A percentile compares a stretch with the other conserved stretches of the same genome.
phyloP scores from a whole-genome alignment of 2,888 invertebrate species.

The Polyommatus icarus region DNA sequence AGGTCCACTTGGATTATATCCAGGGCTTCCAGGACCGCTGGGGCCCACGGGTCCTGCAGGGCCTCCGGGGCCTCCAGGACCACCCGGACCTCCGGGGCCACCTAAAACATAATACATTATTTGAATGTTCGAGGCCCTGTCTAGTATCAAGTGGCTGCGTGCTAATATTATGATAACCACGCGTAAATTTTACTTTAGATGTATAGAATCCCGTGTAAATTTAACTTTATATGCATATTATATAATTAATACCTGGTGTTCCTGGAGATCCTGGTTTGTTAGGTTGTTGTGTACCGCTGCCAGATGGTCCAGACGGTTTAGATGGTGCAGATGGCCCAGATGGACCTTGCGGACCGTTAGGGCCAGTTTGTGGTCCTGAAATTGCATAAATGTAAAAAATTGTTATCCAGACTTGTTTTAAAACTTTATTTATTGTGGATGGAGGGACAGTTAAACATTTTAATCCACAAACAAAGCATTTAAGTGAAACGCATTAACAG shows the following conservation, averaged over 20 bases:
- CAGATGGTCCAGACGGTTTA: constrained; percentile 28
- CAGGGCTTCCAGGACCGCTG: constrained; percentile 50
- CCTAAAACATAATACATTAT: background rate
- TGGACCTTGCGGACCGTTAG: constrained; percentile 38
- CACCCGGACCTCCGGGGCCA: constrained; percentile 37
- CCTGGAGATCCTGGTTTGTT: too few relatives aligned
- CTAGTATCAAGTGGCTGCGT: too few relatives aligned
- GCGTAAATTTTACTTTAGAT: too few relatives aligned
- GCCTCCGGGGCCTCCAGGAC: constrained; percentile 39
- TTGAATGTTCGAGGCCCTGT: background rate
- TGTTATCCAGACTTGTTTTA: too few relatives aligned
- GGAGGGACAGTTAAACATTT: too few relatives aligned
- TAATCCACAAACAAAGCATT: too few relatives aligned
- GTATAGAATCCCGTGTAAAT: too few relatives aligned
- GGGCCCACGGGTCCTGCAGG: constrained; percentile 38
- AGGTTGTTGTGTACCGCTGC: constrained; percentile 9
- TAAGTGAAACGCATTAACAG: too few relatives aligned
- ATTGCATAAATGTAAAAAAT: background rate
- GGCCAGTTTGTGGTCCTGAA: constrained; percentile 27
- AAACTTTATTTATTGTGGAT: too few relatives aligned
- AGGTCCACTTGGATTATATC: constrained; percentile 45
- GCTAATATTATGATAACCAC: too few relatives aligned
- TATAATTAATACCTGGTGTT: background rate
- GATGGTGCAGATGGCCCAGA: too few relatives aligned
- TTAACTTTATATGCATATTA: too few relatives aligned